Conservation (phyloP, 2,888 invertebrate species). For the Megamerina dolium region DNA sequence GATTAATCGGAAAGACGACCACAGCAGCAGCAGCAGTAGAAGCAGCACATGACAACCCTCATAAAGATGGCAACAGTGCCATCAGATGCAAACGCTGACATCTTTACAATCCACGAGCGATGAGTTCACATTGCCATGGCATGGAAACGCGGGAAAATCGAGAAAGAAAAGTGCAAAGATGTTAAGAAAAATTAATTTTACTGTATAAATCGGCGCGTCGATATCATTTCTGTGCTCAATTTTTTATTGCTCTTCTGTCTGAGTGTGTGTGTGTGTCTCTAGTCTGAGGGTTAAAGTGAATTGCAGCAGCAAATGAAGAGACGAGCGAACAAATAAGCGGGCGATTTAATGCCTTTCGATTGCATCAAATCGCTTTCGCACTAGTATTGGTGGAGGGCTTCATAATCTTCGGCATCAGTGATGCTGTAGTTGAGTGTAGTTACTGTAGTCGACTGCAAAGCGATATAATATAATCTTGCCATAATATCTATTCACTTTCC, state of each 20-base stretch:
- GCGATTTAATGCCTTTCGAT: too few relatives aligned
- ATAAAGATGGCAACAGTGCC: background rate
- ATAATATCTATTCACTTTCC: too few relatives aligned
- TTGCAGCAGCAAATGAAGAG: too few relatives aligned
- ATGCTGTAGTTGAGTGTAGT: background rate
- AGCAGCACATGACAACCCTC: background rate
- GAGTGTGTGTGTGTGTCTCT: background rate
- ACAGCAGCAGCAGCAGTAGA: background rate
- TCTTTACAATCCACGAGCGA: background rate
- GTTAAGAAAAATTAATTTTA: background rate
- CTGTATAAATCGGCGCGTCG: background rate
- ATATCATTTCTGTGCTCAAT: background rate
- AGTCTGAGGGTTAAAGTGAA: background rate
- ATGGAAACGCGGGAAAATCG: background rate
- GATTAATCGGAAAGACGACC: background rate
- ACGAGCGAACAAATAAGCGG: too few relatives aligned
- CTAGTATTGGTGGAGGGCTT: background rate
- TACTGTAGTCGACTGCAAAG: background rate
- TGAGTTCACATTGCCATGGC: background rate
- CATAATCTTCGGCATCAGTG: background rate
- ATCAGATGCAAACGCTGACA: constrained; percentile 3
- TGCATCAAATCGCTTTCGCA: background rate
- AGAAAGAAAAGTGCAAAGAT: background rate
- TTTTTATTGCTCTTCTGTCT: background rate
- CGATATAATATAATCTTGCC: too few relatives aligned